Evolutionary conservation across 2,888 invertebrate genomes (phyloP).

Genomic region (Caenorhabditis afra): DNA sequence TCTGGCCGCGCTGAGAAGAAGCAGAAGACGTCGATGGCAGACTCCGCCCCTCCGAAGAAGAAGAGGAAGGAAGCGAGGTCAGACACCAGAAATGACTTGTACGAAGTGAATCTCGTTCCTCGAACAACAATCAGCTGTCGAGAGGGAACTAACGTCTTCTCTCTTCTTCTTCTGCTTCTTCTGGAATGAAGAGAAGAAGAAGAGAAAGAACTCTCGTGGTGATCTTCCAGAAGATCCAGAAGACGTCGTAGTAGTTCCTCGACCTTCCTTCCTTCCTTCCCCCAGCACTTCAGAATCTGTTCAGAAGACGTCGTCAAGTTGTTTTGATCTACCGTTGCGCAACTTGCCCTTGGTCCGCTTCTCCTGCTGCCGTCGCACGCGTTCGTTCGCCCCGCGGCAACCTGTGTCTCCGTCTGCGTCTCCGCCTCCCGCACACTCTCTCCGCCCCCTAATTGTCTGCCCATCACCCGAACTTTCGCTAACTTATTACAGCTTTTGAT

Average conservation of each 20-base stretch:
- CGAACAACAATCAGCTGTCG: conserved; percentile 9
- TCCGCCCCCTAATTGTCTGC: conserved; percentile 25
- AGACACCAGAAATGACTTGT: conserved; percentile 23
- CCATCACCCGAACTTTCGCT: conserved; percentile 43
- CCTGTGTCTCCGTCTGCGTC: conserved; percentile 6
- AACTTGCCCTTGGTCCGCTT: neutral
- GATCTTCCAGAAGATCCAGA: no score
- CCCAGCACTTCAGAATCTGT: no score
- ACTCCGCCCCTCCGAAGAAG: conserved; percentile 24
- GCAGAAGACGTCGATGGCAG: conserved; percentile 15
- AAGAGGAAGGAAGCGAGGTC: conserved; percentile 14
- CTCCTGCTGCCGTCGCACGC: conserved; percentile 27
- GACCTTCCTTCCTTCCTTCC: no score
- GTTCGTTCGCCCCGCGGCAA: conserved; percentile 14
- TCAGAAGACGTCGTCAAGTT: no score
- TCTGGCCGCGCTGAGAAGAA: conserved; percentile 9
- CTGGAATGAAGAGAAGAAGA: no score
- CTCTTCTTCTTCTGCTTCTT: no score
- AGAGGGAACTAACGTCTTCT: conserved; percentile 3
- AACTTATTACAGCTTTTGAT: conserved; percentile 57
- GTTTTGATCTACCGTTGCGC: conserved; percentile 8
- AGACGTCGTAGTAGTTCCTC: no score
- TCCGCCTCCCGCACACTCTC: neutral
- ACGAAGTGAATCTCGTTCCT: conserved; percentile 30
- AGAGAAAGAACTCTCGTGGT: no score